A percentile compares a stretch with the other conserved stretches of the same genome.
phyloP scores from a whole-genome alignment of 2,113 vertebrate genomes.

The Brachirus orientalis region DNA sequence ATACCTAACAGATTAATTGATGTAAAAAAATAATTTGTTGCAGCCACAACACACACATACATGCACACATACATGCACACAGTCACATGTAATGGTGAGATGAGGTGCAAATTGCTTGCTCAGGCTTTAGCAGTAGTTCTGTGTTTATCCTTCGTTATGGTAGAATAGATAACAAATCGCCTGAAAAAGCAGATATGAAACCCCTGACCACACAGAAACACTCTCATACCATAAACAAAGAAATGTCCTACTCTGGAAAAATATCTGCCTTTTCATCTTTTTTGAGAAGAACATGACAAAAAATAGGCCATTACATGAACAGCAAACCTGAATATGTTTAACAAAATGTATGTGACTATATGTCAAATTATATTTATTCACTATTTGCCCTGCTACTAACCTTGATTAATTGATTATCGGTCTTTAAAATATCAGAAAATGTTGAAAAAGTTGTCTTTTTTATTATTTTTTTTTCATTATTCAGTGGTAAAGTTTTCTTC shows the following conservation, averaged over 20 bases:
- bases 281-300: background rate
- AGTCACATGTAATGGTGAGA: background rate
- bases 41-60: background rate
- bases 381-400: no score
- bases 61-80: background rate
- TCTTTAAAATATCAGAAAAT: no score
- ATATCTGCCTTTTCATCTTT: background rate
- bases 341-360: no score
- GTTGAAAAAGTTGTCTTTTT: no score
- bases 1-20: no score
- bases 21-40: no score
- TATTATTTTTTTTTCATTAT: no score
- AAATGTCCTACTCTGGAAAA: background rate
- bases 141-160: constrained; percentile 41
- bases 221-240: constrained; percentile 18
- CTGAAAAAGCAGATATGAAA: constrained; percentile 41
- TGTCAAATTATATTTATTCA: no score
- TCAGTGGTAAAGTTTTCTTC: no score
- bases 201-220: background rate
- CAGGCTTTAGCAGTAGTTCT: constrained; percentile 47
- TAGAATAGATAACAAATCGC: constrained; percentile 43
- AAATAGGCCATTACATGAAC: background rate
- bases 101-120: constrained; percentile 10
- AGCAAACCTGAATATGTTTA: no score
- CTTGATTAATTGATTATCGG: no score